Evolutionary conservation across 2,797 vertebrate species (phyloP).

Genomic region (Leuciscus waleckii): DNA sequence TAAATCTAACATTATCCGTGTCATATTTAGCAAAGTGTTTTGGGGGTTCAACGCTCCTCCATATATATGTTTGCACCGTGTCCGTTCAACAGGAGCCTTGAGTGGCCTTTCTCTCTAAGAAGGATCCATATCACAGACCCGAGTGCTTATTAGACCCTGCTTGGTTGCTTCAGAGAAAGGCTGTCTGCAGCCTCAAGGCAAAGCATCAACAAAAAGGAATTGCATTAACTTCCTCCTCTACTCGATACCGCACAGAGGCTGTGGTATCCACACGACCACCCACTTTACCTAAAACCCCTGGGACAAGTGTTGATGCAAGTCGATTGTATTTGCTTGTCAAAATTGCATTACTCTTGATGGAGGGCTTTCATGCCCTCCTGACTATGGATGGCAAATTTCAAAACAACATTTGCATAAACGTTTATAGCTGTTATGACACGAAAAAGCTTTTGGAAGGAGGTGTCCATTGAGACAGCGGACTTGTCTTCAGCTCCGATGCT

Average conservation of each 20-base stretch:
- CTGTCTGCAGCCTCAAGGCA: slow-evolving; percentile 76
- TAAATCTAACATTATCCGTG: slow-evolving; percentile 22
- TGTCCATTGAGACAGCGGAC: neutral
- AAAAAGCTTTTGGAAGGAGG: slow-evolving; percentile 13
- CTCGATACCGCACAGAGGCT: slow-evolving; percentile 63
- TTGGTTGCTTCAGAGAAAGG: slow-evolving; percentile 75
- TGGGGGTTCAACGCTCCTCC: neutral
- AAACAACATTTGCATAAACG: slow-evolving; percentile 52
- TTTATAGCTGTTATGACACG: slow-evolving; percentile 31
- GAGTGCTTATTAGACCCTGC: slow-evolving; percentile 76
- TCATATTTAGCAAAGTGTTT: slow-evolving; percentile 16
- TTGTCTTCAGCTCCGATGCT: neutral
- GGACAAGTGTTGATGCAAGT: slow-evolving; percentile 59
- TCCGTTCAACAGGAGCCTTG: slow-evolving; percentile 18
- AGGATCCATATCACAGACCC: slow-evolving; percentile 71
- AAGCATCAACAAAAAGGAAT: slow-evolving; percentile 76
- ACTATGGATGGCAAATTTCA: slow-evolving; percentile 41
- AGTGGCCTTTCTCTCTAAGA: slow-evolving; percentile 32
- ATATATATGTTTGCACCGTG: slow-evolving; percentile 24
- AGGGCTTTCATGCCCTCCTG: slow-evolving; percentile 30
- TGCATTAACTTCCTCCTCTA: slow-evolving; percentile 73
- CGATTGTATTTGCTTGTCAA: slow-evolving; percentile 52
- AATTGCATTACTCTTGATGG: slow-evolving; percentile 53
- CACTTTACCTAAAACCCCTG: slow-evolving; percentile 47
- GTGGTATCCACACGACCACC: slow-evolving; percentile 44